Evolutionary conservation across 2,888 invertebrate genomes (phyloP).

Genomic region (Ernsta delagoae): DNA sequence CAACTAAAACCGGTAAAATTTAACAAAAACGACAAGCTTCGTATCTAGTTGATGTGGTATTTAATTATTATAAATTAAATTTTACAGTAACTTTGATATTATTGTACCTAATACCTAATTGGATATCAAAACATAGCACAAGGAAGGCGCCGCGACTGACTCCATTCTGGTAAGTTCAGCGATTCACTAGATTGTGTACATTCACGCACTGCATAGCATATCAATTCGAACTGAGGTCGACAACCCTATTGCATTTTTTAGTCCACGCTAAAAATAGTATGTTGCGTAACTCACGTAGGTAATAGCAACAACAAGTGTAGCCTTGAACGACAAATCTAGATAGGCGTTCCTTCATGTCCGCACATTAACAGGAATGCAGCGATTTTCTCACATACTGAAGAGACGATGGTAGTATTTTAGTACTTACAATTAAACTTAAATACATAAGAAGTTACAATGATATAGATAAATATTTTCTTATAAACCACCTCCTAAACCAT

Average conservation of each 20-base stretch:
- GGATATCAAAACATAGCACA: neutral
- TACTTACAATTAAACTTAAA: no score
- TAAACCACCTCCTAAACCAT: no score
- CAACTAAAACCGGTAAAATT: no score
- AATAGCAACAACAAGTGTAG: conserved; percentile 63
- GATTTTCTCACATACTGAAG: no score
- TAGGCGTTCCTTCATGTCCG: conserved; percentile 26
- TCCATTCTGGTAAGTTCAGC: conserved; percentile 4
- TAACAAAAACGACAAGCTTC: no score
- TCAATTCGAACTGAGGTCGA: conserved; percentile 52
- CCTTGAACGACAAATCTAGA: conserved; percentile 64
- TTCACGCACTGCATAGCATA: conserved; percentile 43
- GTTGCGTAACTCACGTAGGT: conserved; percentile 61
- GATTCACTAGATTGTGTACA: conserved; percentile 3
- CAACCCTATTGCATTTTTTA: conserved; percentile 58
- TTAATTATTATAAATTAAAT: no score
- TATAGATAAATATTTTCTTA: no score
- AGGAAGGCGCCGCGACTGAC: conserved; percentile 5
- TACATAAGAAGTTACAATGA: no score
- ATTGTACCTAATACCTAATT: no score
- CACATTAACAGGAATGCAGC: neutral
- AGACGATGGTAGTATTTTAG: no score
- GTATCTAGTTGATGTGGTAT: no score
- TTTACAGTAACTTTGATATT: no score
- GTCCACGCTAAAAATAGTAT: conserved; percentile 57